These are phyloP conservation scores for Catharus ustulatus DNA, from an alignment of 2,797 vertebrate genomes.

Conservation along the genomic window DNA sequence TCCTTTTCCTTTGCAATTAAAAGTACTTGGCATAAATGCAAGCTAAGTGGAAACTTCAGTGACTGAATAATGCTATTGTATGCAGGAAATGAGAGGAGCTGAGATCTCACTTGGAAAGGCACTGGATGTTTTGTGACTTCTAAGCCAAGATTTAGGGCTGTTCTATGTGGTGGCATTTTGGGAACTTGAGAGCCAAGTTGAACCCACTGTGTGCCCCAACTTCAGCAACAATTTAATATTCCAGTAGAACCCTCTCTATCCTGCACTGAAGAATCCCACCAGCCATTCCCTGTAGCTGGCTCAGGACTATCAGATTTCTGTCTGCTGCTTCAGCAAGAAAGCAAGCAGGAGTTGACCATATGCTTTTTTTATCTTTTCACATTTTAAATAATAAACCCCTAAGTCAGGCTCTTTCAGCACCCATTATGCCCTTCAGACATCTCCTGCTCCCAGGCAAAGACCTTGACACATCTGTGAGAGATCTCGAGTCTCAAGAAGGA, in stretches of 20 bases:
- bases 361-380: background rate
- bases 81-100: conserved; percentile 61
- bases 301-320: background rate
- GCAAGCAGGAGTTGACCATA: background rate
- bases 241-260: background rate
- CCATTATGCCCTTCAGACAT: background rate
- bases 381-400: background rate
- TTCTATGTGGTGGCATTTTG: conserved; percentile 5
- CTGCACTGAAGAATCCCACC: background rate
- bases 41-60: conserved; percentile 66
- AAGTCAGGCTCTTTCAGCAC: background rate
- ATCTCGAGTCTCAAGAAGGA: background rate
- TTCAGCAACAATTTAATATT: background rate
- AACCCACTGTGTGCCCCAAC: background rate
- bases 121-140: conserved; percentile 41
- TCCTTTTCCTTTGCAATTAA: conserved; percentile 69
- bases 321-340: background rate
- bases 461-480: conserved; percentile 33
- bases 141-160: conserved; percentile 30
- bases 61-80: conserved; percentile 66
- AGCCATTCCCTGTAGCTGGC: background rate
- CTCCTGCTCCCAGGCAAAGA: background rate
- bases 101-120: conserved; percentile 40
- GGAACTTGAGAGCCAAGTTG: background rate
- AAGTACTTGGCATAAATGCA: conserved; percentile 69